These are phyloP conservation scores for Gymnoscopelus microlampas DNA, from an alignment of 2,797 vertebrate species.

Conservation along the genomic window DNA sequence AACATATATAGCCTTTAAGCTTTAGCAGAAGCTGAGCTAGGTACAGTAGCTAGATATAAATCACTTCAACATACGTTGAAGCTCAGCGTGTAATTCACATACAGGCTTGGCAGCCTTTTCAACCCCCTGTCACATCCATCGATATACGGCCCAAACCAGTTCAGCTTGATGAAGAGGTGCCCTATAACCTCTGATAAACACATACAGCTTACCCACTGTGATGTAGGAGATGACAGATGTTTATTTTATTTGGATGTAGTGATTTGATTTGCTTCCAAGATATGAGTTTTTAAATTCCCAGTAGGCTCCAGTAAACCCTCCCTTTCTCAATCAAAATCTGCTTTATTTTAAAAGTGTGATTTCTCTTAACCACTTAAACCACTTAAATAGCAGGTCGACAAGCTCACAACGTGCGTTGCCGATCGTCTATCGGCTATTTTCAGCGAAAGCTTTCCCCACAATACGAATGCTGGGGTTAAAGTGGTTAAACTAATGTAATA, in stretches of 20 bases:
- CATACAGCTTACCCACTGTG: slow-evolving; percentile 20
- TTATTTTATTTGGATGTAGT: slow-evolving; percentile 33
- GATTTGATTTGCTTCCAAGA: slow-evolving; percentile 15
- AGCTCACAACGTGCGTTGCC: too few species aligned
- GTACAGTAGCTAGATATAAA: slow-evolving; percentile 55
- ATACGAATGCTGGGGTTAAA: too few species aligned
- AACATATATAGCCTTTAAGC: slow-evolving; percentile 11
- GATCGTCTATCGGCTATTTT: too few species aligned
- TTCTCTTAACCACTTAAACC: not conserved
- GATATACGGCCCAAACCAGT: slow-evolving; percentile 48
- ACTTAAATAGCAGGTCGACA: too few species aligned
- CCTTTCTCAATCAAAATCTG: slow-evolving; percentile 6
- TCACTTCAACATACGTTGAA: slow-evolving; percentile 27
- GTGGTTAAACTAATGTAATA: too few species aligned
- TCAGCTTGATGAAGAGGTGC: slow-evolving; percentile 14
- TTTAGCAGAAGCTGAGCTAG: slow-evolving; percentile 36
- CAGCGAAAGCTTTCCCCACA: too few species aligned
- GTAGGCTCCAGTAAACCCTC: slow-evolving; percentile 4
- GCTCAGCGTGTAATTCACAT: too few species aligned
- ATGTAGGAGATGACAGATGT: slow-evolving; percentile 20
- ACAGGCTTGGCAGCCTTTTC: slow-evolving; percentile 33
- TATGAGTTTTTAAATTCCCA: not conserved
- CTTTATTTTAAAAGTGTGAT: not conserved
- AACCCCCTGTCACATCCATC: slow-evolving; percentile 22
- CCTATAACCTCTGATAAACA: slow-evolving; percentile 38